Base-by-base conservation (phyloP, 2,113 vertebrate genomes). In the Cyrtonyx montezumae region DNA sequence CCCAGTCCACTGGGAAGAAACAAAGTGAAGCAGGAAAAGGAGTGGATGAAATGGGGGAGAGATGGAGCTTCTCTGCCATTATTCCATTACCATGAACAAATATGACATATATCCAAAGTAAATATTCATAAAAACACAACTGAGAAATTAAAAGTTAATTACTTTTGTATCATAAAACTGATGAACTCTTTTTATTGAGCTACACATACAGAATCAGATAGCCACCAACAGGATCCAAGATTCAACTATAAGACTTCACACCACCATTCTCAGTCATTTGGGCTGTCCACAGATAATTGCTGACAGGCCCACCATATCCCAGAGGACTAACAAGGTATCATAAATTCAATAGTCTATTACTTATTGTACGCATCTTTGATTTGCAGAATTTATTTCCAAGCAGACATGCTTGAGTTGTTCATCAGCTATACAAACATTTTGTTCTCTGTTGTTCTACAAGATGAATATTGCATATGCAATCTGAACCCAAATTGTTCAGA, bases 61-160 rank as follows among this genome's bases (percentile, higher is more conserved):
- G 6, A 45, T 0, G 11, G 12, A 4, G 3, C 15, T 85, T 74
- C 6, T 25, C 26, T 65, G 40, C 37, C 22, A 30, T 12, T 40
- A 77, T 56, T 70, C 36, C 15, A 13, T 69, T 66, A 37, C 16
- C 34, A 45, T 34, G 18, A 13, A 48, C 23, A 66, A 79, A 62
- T 2, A 14, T 2, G 1, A 36, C 0, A 0, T 6, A 19, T 7
- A 6, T 20, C n/a, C 49, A 73, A 78, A 75, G 23, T 19, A 43
- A 91, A 53, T 69, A 63, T 7, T 51, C 10, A 66, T 23, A 62
- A 63, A 37, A 79, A 30, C 20, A 10, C 3, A 11, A 58, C 15
- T 13, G 21, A 67, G 16, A 11, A 28, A 11, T 61, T 37, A 51
- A 37, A 88, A 75, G 13, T 48, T 65, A 15, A 58, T 3, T 4